phyloP scores from a whole-genome alignment of 2,888 invertebrate species.

The Disparrhopalites patrizii region DNA sequence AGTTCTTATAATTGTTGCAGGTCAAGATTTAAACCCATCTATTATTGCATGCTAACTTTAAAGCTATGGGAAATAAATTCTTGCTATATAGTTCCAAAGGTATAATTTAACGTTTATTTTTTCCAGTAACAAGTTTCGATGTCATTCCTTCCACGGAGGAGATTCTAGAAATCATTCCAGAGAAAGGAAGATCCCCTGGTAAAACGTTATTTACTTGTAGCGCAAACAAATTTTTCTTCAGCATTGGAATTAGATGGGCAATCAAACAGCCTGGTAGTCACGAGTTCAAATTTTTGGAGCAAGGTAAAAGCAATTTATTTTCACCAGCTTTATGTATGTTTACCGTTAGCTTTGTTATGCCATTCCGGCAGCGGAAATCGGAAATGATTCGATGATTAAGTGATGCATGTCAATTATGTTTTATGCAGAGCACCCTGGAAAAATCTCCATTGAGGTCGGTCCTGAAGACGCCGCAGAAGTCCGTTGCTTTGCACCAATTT shows the following conservation, averaged over 20 bases:
- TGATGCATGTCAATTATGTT: background rate
- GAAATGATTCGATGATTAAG: too few species aligned
- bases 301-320: too few species aligned
- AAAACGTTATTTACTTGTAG: constrained; percentile 31
- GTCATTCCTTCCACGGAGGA: constrained; percentile 6
- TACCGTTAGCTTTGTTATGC: too few species aligned
- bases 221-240: constrained; percentile 43
- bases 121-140: constrained; percentile 22
- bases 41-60: too few species aligned
- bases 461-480: constrained; percentile 11
- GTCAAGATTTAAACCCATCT: background rate
- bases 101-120: too few species aligned
- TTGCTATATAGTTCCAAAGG: too few species aligned
- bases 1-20: background rate
- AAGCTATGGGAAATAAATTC: too few species aligned
- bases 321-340: too few species aligned
- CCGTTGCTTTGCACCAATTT: constrained; percentile 28
- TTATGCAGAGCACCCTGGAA: constrained; percentile 3
- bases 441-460: constrained; percentile 12
- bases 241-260: constrained; percentile 43
- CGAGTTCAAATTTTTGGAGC: background rate
- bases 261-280: constrained; percentile 6
- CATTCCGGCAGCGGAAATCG: too few species aligned
- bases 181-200: constrained; percentile 2
- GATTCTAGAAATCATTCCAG: constrained; percentile 19